Conservation (phyloP, 2,888 invertebrate species). For the Aproaerema taeniolella region DNA sequence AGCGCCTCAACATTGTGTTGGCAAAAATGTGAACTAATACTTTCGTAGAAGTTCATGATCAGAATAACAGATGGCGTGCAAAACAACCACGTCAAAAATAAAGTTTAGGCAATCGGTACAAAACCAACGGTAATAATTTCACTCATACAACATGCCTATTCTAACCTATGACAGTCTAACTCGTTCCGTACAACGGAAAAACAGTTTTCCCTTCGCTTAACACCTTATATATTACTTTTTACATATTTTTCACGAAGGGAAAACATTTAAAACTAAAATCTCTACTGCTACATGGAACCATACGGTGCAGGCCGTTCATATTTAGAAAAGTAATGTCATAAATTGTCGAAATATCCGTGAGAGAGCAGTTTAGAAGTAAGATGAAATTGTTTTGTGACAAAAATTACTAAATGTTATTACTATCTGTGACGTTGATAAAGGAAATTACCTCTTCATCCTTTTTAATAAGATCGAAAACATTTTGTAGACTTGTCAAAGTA, state of each 20-base stretch:
- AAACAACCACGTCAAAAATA: background rate
- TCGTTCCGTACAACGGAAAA: slow-evolving; percentile 75
- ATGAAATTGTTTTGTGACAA: no score
- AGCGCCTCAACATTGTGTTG: background rate
- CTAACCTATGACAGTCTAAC: slow-evolving; percentile 74
- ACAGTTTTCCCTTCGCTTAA: slow-evolving; percentile 52
- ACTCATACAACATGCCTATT: slow-evolving; percentile 63
- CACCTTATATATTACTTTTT: slow-evolving; percentile 58
- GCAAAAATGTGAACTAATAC: slow-evolving; percentile 1
- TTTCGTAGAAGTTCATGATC: background rate
- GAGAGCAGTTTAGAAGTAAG: slow-evolving; percentile 12
- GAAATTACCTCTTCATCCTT: no score
- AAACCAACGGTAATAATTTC: slow-evolving; percentile 43
- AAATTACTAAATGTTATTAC: no score
- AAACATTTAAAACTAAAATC: slow-evolving; percentile 46
- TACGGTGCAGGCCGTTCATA: slow-evolving; percentile 54
- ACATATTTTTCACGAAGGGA: slow-evolving; percentile 56
- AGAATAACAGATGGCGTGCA: slow-evolving; percentile 23
- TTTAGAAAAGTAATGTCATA: slow-evolving; percentile 16
- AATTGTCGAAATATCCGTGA: slow-evolving; percentile 5
- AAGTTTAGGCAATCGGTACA: slow-evolving; percentile 40
- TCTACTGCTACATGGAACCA: slow-evolving; percentile 66
- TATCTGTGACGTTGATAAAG: no score
- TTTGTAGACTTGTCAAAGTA: no score
- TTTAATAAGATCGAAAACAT: no score